Evolutionary conservation across 1,140 invertebrate species (phyloP).

Genomic region (Heliconius himera): DNA sequence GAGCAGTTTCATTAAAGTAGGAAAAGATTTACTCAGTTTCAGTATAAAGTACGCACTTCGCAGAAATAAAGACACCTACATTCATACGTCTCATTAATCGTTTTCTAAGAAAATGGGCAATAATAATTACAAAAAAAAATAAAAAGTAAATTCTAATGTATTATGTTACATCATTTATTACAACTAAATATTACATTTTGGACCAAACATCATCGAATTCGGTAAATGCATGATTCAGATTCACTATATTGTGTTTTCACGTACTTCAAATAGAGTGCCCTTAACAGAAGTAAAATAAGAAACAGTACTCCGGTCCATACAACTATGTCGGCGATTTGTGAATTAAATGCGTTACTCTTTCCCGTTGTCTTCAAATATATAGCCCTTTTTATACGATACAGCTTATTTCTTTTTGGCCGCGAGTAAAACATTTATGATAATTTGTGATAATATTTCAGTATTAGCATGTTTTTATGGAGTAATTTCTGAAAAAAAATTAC

Average conservation of each 20-base stretch:
- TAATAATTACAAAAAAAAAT: background rate
- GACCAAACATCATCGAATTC: background rate
- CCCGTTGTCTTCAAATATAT: conserved; percentile 44
- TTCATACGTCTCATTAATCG: too few relatives aligned
- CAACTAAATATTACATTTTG: background rate
- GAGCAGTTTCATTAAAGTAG: too few relatives aligned
- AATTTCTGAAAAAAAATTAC: background rate
- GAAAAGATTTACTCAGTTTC: too few relatives aligned
- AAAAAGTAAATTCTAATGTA: background rate
- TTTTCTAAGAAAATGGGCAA: background rate
- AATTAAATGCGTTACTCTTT: background rate
- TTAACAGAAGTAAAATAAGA: conserved; percentile 41
- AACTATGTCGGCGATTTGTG: conserved; percentile 32
- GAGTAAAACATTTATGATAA: conserved; percentile 43
- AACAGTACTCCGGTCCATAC: conserved; percentile 39
- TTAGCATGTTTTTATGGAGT: conserved; percentile 9
- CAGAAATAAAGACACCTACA: too few relatives aligned
- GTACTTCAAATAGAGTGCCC: conserved; percentile 44
- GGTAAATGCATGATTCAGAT: background rate
- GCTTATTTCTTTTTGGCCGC: conserved; percentile 28
- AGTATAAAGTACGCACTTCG: too few relatives aligned
- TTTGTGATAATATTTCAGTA: background rate
- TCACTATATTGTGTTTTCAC: conserved; percentile 26
- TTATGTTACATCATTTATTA: background rate
- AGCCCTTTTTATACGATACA: conserved; percentile 46